Evolutionary conservation across 2,113 vertebrate species (phyloP).

Genomic region (Pampusana beccarii): DNA sequence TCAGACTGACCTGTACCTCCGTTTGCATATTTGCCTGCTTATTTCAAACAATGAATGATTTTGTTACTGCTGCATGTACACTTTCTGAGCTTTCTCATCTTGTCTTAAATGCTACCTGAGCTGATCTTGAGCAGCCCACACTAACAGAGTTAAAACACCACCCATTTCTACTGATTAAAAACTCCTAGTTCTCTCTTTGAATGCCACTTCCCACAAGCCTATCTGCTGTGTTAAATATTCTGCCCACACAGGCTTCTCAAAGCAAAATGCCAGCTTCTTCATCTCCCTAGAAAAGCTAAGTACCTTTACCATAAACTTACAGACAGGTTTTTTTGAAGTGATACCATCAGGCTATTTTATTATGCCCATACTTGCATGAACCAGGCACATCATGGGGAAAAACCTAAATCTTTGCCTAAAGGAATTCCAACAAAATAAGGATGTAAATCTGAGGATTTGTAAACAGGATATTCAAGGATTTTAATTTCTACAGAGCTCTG

Average conservation of each 20-base stretch:
- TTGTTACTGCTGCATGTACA: neutral
- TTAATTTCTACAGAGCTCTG: conserved; percentile 11
- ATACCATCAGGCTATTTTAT: neutral
- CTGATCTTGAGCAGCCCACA: conserved; percentile 19
- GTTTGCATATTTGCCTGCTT: neutral
- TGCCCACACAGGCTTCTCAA: conserved; percentile 41
- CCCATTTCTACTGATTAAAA: conserved; percentile 29
- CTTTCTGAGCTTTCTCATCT: neutral
- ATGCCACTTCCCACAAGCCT: conserved; percentile 61
- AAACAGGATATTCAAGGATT: conserved; percentile 18
- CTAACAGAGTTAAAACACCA: neutral
- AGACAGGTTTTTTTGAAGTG: neutral
- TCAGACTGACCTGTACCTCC: neutral
- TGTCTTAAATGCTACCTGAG: conserved; percentile 29
- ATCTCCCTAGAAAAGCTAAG: neutral
- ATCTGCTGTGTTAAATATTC: conserved; percentile 48
- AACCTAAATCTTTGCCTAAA: conserved; percentile 8
- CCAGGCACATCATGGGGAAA: neutral
- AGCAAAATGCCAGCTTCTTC: conserved; percentile 31
- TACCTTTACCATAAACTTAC: neutral
- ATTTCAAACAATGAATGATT: neutral
- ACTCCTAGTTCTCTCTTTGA: conserved; percentile 27
- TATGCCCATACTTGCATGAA: neutral
- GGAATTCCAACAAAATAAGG: neutral
- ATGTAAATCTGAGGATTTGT: conserved; percentile 2